These are phyloP conservation scores for Eucera pruinosa DNA, from an alignment of 2,888 invertebrate genomes.

Conservation along the genomic window DNA sequence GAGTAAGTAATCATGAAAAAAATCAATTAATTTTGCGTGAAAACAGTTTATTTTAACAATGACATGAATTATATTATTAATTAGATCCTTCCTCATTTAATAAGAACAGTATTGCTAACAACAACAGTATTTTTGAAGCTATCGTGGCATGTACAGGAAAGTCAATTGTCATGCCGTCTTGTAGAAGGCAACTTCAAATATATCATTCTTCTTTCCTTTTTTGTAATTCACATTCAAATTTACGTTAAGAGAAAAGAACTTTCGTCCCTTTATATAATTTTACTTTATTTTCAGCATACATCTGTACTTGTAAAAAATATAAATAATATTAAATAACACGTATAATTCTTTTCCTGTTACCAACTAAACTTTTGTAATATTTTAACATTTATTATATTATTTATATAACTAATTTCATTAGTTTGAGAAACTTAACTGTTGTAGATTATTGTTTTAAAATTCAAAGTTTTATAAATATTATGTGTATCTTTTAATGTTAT, in stretches of 20 bases:
- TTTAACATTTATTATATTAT: constrained; percentile 22
- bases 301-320: constrained; percentile 31
- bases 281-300: constrained; percentile 19
- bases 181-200: constrained; percentile 59
- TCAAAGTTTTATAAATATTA: neutral
- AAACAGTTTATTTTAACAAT: neutral
- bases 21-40: constrained; percentile 25
- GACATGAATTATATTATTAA: constrained; percentile 19
- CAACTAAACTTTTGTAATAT: constrained; percentile 2
- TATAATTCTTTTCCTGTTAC: neutral
- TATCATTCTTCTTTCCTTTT: constrained; percentile 6
- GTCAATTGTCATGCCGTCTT: constrained; percentile 77
- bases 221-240: constrained; percentile 15
- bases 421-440: neutral
- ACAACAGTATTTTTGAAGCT: constrained; percentile 35
- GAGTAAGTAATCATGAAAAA: constrained; percentile 77
- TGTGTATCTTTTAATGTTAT: neutral
- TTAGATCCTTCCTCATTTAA: neutral
- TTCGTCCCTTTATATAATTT: neutral
- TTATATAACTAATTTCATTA: neutral
- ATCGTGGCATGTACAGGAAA: constrained; percentile 60
- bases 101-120: constrained; percentile 24
- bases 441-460: neutral
- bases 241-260: neutral
- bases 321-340: neutral